Evolutionary conservation across 2,888 invertebrate species (phyloP).

Genomic region (Ophion obscuratus): DNA sequence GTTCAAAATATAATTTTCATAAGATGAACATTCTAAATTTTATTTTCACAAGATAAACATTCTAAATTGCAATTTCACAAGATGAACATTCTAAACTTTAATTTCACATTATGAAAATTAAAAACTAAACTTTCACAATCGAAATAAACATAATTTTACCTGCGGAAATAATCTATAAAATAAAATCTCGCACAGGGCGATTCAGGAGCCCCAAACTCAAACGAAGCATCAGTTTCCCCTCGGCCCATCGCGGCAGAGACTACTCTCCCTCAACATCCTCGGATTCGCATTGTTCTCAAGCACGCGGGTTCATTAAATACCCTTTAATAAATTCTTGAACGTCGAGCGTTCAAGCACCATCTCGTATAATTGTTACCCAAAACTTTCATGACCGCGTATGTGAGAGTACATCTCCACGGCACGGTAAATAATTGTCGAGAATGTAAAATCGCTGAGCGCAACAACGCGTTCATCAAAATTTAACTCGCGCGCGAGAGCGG

Average conservation of each 20-base stretch:
- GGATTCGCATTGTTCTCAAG: neutral
- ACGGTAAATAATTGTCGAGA: constrained; percentile 41
- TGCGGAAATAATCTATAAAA: no score
- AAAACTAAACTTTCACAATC: no score
- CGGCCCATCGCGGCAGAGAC: neutral
- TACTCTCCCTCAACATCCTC: neutral
- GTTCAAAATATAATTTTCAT: no score
- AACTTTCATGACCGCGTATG: constrained; percentile 9
- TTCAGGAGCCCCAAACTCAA: neutral
- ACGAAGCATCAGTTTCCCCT: neutral
- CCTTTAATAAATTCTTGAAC: neutral
- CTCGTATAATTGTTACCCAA: neutral
- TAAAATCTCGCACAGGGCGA: neutral
- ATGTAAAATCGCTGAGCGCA: constrained; percentile 15
- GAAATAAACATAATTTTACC: no score
- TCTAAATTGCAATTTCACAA: no score
- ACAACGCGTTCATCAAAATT: constrained; percentile 48
- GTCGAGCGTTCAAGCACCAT: neutral
- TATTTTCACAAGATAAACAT: no score
- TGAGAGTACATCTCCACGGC: neutral
- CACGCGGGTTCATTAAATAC: neutral
- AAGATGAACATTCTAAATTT: no score
- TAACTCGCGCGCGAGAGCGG: constrained; percentile 5
- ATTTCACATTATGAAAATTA: no score
- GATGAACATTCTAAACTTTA: no score